phyloP scores from a whole-genome alignment of 2,888 invertebrate genomes.

The Ceriagrion tenellum region DNA sequence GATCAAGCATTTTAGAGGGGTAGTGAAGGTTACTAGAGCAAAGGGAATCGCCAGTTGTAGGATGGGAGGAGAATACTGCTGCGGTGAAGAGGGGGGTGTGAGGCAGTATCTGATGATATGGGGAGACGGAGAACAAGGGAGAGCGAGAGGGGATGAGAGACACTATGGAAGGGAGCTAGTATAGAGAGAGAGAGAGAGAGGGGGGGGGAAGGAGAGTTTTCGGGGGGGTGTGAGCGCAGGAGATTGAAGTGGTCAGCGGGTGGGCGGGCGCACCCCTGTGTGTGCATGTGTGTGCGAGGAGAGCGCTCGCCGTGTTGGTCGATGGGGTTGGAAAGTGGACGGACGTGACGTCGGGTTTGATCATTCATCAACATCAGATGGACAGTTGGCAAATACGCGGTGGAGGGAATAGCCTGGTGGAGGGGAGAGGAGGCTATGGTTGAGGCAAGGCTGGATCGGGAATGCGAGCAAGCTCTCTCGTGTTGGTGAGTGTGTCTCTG shows the following conservation, averaged over 20 bases:
- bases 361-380: constrained; percentile 62
- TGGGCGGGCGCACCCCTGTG: background rate
- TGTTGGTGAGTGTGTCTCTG: background rate
- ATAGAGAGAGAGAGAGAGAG: background rate
- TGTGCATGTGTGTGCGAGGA: background rate
- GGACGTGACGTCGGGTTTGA: constrained; percentile 63
- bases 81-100: too few relatives aligned
- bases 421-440: background rate
- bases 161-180: background rate
- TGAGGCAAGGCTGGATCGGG: background rate
- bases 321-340: constrained; percentile 21
- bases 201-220: background rate
- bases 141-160: background rate
- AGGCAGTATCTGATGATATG: background rate
- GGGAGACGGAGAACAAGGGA: background rate
- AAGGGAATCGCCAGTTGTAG: background rate
- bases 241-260: constrained; percentile 20
- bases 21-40: background rate
- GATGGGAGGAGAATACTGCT: too few relatives aligned
- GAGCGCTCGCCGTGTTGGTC: background rate
- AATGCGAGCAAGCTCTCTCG: background rate
- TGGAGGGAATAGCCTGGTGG: background rate
- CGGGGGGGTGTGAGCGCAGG: background rate
- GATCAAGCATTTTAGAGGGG: too few relatives aligned
- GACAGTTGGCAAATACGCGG: constrained; percentile 54